A percentile compares a stretch with the other conserved stretches of the same genome.
phyloP scores from a whole-genome alignment of 64 coral and sea anemone species.

The Acropora yongei region DNA sequence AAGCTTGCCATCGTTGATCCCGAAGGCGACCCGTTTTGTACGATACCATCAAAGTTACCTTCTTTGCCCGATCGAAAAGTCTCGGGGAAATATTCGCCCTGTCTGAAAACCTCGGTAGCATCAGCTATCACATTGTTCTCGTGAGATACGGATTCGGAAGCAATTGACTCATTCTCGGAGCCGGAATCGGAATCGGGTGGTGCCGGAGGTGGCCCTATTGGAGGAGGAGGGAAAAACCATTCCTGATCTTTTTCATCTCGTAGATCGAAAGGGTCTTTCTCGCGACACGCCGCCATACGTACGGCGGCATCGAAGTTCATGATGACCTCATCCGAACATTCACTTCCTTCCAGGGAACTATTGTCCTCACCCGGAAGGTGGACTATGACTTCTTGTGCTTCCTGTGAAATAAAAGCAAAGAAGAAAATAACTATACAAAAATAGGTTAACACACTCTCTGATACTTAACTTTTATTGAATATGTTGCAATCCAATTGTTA shows the following conservation, averaged over 20 bases:
- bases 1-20: conserved; percentile 2
- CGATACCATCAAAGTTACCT: conserved; percentile 8
- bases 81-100: neutral
- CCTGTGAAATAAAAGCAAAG: conserved; percentile 9
- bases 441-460: too few relatives aligned
- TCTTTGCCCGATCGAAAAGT: neutral
- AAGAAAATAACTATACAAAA: neutral
- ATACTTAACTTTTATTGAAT: too few relatives aligned
- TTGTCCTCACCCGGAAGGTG: conserved; percentile 31
- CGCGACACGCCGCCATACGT: neutral
- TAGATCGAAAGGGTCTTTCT: conserved; percentile 11
- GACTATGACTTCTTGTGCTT: conserved; percentile 43
- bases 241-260: neutral
- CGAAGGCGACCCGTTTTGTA: neutral
- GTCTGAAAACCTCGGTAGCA: neutral
- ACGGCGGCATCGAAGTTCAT: conserved; percentile 19
- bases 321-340: neutral
- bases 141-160: neutral
- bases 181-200: conserved; percentile 29
- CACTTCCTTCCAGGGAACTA: conserved; percentile 25
- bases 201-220: neutral
- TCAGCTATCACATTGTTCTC: neutral
- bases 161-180: neutral
- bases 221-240: neutral
- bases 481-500: too few relatives aligned